Evolutionary conservation across 2,113 vertebrate genomes (phyloP).

Genomic region (Xiphophorus maculatus): DNA sequence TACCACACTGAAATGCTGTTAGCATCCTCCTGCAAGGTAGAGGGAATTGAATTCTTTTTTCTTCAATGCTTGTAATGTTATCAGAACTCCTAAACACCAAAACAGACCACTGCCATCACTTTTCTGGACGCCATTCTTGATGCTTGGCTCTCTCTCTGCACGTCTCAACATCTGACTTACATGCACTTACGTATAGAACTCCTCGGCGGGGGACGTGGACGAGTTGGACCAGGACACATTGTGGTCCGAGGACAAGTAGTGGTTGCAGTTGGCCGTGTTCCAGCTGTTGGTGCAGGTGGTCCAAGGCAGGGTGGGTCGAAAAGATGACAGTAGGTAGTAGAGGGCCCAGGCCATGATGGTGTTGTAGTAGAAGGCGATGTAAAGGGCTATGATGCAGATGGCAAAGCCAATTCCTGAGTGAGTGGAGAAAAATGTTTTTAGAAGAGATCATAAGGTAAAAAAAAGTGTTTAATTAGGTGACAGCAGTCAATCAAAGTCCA

Average conservation of each 20-base stretch:
- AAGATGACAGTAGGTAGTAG: constrained; percentile 95
- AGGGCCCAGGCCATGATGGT: constrained; percentile 99
- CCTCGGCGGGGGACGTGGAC: constrained; percentile 93
- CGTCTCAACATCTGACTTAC: constrained; percentile 77
- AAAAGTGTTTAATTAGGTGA: not conserved
- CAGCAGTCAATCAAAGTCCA: constrained; percentile 11
- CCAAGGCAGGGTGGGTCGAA: constrained; percentile 90
- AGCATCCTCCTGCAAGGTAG: not conserved
- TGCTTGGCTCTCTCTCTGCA: constrained; percentile 8
- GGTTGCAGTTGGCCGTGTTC: constrained; percentile 94
- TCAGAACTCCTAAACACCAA: not conserved
- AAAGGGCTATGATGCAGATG: constrained; percentile 96
- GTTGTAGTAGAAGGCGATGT: constrained; percentile 98
- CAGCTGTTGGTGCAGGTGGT: constrained; percentile 90
- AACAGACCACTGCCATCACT: constrained; percentile 8
- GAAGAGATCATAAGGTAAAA: not conserved
- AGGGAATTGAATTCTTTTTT: not conserved
- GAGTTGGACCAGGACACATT: constrained; percentile 88
- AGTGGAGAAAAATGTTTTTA: not conserved
- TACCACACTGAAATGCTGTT: not conserved
- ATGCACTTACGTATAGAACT: constrained; percentile 98
- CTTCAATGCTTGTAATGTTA: constrained; percentile 1
- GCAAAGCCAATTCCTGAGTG: constrained; percentile 91
- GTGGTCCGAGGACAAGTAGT: constrained; percentile 87
- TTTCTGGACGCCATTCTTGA: constrained; percentile 16